Percentiles rank a stretch among this genome's conserved stretches.
phyloP scores from a whole-genome alignment of 2,888 invertebrate genomes.

The Drosophila stalkeri region DNA sequence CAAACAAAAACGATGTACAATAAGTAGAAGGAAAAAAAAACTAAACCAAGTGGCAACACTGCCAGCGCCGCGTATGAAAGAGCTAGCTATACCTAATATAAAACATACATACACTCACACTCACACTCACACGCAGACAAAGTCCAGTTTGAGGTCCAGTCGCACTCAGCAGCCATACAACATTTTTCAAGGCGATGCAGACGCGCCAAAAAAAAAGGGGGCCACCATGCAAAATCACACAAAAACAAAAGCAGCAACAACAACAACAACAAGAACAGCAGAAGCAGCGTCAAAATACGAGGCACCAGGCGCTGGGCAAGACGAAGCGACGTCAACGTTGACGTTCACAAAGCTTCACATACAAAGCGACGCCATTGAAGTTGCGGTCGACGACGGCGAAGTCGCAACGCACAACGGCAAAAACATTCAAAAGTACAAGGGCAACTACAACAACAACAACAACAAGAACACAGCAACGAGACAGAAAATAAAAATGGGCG shows the following conservation, averaged over 20 bases:
- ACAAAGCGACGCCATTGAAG: slow-evolving; percentile 69
- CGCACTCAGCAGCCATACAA: slow-evolving; percentile 67
- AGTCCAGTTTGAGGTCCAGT: slow-evolving; percentile 69
- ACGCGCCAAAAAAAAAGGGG: slow-evolving; percentile 75
- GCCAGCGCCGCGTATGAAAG: slow-evolving; percentile 39
- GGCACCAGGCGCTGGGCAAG: slow-evolving; percentile 54
- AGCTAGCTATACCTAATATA: slow-evolving; percentile 41
- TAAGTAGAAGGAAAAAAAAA: slow-evolving; percentile 13
- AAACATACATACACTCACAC: slow-evolving; percentile 25
- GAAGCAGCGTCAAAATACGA: slow-evolving; percentile 28
- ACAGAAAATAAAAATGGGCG: slow-evolving; percentile 76
- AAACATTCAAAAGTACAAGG: slow-evolving; percentile 78
- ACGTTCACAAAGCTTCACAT: slow-evolving; percentile 58
- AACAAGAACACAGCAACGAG: slow-evolving; percentile 44
- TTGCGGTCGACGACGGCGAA: slow-evolving; percentile 65
- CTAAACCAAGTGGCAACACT: slow-evolving; percentile 66
- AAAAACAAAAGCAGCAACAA: slow-evolving; percentile 34
- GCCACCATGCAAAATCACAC: slow-evolving; percentile 59
- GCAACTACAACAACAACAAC: slow-evolving; percentile 71
- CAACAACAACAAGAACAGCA: slow-evolving; percentile 7
- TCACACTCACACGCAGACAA: slow-evolving; percentile 24
- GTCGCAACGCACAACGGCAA: slow-evolving; percentile 57
- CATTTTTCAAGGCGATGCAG: slow-evolving; percentile 77
- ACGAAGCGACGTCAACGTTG: slow-evolving; percentile 73
- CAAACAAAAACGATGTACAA: background rate